These are phyloP conservation scores for Stylophora pistillata DNA, from an alignment of 64 coral and sea anemone genomes.

Conservation along the genomic window DNA sequence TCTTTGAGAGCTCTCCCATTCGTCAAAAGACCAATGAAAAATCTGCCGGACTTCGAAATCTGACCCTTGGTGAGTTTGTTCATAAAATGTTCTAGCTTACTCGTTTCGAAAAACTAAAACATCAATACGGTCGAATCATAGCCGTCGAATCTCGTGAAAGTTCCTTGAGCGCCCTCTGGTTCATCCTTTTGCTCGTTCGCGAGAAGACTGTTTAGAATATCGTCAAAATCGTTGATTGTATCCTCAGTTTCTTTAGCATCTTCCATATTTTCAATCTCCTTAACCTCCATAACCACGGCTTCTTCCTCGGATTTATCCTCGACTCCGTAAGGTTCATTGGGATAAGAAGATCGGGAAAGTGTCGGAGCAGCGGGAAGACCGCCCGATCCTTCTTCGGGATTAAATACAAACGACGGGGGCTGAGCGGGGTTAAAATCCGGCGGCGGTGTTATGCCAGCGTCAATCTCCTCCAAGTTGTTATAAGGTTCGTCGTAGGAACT, in stretches of 20 bases:
- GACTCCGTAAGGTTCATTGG: constrained; percentile 2
- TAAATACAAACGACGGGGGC: not conserved
- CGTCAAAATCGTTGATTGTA: constrained; percentile 12
- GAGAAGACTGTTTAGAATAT: constrained; percentile 16
- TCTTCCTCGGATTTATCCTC: constrained; percentile 24
- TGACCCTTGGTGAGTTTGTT: no score
- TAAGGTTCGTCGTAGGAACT: constrained; percentile 89
- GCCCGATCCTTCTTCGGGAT: not conserved
- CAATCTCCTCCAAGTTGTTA: constrained; percentile 75
- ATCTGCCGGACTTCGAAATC: no score
- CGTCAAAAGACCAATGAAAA: no score
- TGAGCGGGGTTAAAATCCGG: constrained; percentile 48
- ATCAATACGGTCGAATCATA: constrained; percentile 28
- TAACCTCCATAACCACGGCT: constrained; percentile 39
- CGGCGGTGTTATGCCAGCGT: constrained; percentile 56
- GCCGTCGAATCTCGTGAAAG: not conserved
- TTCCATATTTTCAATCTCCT: constrained; percentile 20
- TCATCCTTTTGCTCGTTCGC: not conserved
- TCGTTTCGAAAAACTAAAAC: not conserved
- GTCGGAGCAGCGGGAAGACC: not conserved
- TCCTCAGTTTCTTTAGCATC: not conserved
- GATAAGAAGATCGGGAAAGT: not conserved
- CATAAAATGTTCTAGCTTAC: no score
- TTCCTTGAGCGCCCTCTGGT: not conserved
- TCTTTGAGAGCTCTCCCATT: no score